Evolutionary conservation across 2,797 vertebrate species (phyloP).

Genomic region (Holocentrus rufus): DNA sequence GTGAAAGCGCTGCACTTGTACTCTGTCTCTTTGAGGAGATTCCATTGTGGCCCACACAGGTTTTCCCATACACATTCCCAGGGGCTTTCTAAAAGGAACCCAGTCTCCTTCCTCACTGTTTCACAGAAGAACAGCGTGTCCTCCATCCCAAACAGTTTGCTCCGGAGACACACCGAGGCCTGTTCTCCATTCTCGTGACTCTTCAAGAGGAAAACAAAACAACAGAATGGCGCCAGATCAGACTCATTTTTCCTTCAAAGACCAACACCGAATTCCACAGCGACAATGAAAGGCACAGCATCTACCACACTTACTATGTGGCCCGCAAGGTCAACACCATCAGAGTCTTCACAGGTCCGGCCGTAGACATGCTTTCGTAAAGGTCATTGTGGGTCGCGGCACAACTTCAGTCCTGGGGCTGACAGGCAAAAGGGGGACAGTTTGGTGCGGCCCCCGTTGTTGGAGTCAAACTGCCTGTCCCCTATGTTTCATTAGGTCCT

Average conservation of each 20-base stretch:
- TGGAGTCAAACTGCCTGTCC: slow-evolving; percentile 74
- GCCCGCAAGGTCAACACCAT: slow-evolving; percentile 32
- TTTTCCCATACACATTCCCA: slow-evolving; percentile 71
- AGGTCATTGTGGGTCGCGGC: slow-evolving; percentile 69
- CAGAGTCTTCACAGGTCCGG: slow-evolving; percentile 40
- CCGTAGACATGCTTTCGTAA: slow-evolving; percentile 26
- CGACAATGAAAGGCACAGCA: slow-evolving; percentile 49
- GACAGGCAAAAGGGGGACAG: slow-evolving; percentile 59
- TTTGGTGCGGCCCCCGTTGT: slow-evolving; percentile 56
- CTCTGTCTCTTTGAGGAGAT: slow-evolving; percentile 75
- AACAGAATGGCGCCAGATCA: slow-evolving; percentile 63
- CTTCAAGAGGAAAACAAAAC: slow-evolving; percentile 60
- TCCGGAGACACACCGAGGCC: slow-evolving; percentile 57
- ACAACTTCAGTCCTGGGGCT: slow-evolving; percentile 62
- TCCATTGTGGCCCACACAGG: slow-evolving; percentile 76
- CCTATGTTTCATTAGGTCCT: slow-evolving; percentile 75
- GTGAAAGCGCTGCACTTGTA: slow-evolving; percentile 60
- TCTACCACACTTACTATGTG: slow-evolving; percentile 36
- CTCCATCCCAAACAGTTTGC: slow-evolving; percentile 50
- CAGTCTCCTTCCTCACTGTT: slow-evolving; percentile 72
- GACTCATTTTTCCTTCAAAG: slow-evolving; percentile 59
- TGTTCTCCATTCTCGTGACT: slow-evolving; percentile 52
- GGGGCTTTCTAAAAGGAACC: slow-evolving; percentile 66
- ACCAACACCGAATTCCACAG: slow-evolving; percentile 50
- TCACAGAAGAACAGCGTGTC: slow-evolving; percentile 68